These are phyloP conservation scores for Porites australiensis DNA, from an alignment of 64 coral and sea anemone genomes.

Conservation along the genomic window DNA sequence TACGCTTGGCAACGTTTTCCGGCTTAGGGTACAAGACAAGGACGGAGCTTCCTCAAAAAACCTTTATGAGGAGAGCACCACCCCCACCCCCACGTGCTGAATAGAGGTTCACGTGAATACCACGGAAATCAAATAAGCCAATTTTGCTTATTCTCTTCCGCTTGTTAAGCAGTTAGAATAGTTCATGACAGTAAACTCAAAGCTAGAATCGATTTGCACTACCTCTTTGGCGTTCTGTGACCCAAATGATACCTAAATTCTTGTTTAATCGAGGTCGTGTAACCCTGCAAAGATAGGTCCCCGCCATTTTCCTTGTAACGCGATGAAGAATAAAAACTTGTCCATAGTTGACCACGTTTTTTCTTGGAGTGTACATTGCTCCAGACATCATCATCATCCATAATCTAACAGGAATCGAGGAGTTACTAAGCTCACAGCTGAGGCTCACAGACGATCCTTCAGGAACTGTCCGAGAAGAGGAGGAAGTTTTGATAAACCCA, in stretches of 20 bases:
- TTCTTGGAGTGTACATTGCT: slow-evolving; percentile 18
- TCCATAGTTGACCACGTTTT: slow-evolving; percentile 40
- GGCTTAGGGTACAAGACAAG: no score
- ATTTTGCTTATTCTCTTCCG: no score
- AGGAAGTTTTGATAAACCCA: background rate
- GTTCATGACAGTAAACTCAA: no score
- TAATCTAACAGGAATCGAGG: background rate
- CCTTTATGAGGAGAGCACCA: no score
- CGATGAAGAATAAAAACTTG: slow-evolving; percentile 42
- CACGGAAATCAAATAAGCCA: no score
- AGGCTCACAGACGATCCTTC: slow-evolving; percentile 32
- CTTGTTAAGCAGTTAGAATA: no score
- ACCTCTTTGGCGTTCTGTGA: background rate
- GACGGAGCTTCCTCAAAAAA: no score
- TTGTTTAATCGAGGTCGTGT: background rate
- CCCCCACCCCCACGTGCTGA: no score
- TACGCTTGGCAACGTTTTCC: no score
- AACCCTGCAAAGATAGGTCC: slow-evolving; percentile 34
- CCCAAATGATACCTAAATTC: background rate
- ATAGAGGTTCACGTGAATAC: no score
- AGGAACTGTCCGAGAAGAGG: background rate
- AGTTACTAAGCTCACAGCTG: slow-evolving; percentile 21
- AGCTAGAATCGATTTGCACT: background rate
- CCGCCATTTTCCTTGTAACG: background rate
- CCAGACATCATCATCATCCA: slow-evolving; percentile 32